Base-by-base conservation (phyloP, 2,113 vertebrate species). In the Terrapene triunguis region DNA sequence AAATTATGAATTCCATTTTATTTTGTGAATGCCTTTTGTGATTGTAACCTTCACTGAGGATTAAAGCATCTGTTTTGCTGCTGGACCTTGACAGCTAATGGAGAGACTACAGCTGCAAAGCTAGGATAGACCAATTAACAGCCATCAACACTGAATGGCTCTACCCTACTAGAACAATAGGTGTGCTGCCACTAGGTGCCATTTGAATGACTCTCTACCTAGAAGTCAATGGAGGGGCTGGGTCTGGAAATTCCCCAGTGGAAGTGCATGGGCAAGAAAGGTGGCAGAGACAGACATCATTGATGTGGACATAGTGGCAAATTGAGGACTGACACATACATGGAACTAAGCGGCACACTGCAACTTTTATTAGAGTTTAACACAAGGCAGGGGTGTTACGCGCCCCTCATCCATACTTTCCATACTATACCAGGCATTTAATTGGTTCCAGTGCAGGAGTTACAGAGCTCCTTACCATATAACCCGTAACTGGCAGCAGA, bases 151-250 rank as follows among this genome's bases (percentile, higher is more conserved):
- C 62, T 27, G 79, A 10, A 27, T 80, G 1, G 0, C 35, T 38
- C 51, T 32, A 0, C 16, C 19, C 54, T 62, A 19, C 17, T 35
- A 29, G 83, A 82, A 10, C 72, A 76, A 59, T 0, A 5, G 53
- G 5, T 83, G 82, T n/a, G 2, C 3, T 51, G 11, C 42, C 79
- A 85, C 0, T 29, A 14, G 74, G 21, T 44, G 74, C 74, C 42
- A 78, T 78, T 47, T 78, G 42, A 47, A 24, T 44, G 12, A 76
- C 42, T 27, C 22, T 44, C 22, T 27, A 47, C 24, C 12, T 44
- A 78, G 24, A 47, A 47, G 24, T 16, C 25, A 47, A 27, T 78
- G 38, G 11, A 44, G 54, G 92, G 16, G 54, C 42, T 0, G 0
- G 3, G 38, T 10, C 12, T 0, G 0, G 82, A 91, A 76, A 62